Evolutionary conservation across 35 echinoderm and acorn worm genomes (phyloP).

Genomic region (Ophioderma brevispina): DNA sequence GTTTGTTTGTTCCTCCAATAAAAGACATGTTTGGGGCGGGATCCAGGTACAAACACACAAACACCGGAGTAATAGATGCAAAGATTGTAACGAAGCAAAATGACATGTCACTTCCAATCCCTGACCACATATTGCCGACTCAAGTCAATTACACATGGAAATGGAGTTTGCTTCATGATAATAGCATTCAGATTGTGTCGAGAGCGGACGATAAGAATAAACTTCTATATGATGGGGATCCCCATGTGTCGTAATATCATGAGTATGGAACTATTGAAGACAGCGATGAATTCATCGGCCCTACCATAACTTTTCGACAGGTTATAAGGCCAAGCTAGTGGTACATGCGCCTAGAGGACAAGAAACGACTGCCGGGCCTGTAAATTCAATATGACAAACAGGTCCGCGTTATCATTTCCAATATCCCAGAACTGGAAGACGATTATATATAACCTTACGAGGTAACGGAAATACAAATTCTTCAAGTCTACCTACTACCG

Average conservation of each 20-base stretch:
- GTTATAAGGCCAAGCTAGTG: not conserved
- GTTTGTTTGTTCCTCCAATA: not conserved
- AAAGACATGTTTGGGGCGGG: not conserved
- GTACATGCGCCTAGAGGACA: not conserved
- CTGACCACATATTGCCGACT: not conserved
- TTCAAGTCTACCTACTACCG: not conserved
- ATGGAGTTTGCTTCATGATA: no score
- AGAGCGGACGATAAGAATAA: not conserved
- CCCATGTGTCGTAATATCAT: not conserved
- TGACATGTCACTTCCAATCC: not conserved
- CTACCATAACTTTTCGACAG: not conserved
- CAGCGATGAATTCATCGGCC: not conserved
- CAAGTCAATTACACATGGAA: not conserved
- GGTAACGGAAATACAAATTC: not conserved
- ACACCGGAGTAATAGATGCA: not conserved
- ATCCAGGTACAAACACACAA: not conserved
- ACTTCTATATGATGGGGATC: not conserved
- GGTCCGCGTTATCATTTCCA: not conserved
- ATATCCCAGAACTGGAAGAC: conserved; percentile 26
- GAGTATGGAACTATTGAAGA: not conserved
- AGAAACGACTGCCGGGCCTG: not conserved
- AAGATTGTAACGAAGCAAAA: not conserved
- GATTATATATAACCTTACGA: not conserved
- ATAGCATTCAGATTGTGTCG: not conserved
- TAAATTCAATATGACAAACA: not conserved